A percentile compares a stretch with the other conserved stretches of the same genome.
These are phyloP conservation scores for Heliconius hermathena DNA, from an alignment of 1,140 invertebrate genomes.

Conservation along the genomic window DNA sequence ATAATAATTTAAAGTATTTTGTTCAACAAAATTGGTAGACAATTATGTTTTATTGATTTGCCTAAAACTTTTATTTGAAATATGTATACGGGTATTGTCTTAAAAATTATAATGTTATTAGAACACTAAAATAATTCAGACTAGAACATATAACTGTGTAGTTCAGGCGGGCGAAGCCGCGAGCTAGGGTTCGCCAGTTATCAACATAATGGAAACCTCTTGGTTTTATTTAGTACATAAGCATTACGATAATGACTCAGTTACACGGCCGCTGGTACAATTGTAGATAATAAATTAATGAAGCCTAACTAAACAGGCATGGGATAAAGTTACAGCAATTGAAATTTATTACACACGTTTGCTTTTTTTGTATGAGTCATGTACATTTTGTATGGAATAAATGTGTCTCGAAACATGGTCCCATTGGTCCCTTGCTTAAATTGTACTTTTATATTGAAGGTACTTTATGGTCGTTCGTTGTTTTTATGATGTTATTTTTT, in stretches of 20 bases:
- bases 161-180: no score
- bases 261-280: neutral
- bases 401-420: neutral
- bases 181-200: no score
- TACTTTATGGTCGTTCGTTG: no score
- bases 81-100: no score
- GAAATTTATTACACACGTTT: constrained; percentile 7
- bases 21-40: no score
- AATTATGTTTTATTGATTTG: no score
- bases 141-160: no score
- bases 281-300: constrained; percentile 13
- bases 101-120: no score
- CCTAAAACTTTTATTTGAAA: no score
- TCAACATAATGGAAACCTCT: neutral
- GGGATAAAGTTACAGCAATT: constrained; percentile 6
- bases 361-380: neutral
- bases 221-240: neutral
- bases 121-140: no score
- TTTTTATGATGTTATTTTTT: no score
- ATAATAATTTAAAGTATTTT: no score
- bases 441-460: neutral
- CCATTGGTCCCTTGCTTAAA: neutral
- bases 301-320: constrained; percentile 12
- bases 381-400: neutral
- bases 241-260: constrained; percentile 4